Conservation (phyloP, 2,797 vertebrate species). For the Jordanella pulchra region DNA sequence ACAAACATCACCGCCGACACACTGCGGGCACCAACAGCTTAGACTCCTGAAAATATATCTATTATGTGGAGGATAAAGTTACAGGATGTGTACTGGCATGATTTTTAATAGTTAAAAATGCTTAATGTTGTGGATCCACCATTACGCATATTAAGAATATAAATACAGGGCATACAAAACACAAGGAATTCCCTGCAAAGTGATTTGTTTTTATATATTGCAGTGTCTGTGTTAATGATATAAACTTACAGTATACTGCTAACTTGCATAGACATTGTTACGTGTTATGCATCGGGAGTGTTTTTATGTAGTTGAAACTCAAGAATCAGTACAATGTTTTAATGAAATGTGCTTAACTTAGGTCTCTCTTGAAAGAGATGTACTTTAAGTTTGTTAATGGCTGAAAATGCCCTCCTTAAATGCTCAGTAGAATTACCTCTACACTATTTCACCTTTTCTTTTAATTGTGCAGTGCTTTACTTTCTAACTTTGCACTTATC, state of each 20-base stretch:
- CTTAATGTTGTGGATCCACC: background rate
- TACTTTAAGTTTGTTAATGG: background rate
- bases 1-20: constrained; percentile 21
- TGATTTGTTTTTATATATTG: too few species aligned
- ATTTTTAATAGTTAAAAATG: background rate
- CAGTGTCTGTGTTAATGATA: background rate
- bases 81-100: background rate
- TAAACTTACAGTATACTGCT: background rate
- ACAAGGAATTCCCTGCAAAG: background rate
- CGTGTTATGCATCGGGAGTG: too few species aligned
- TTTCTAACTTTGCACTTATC: too few species aligned
- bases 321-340: background rate
- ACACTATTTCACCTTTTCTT: too few species aligned
- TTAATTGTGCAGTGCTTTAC: too few species aligned
- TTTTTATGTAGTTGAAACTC: background rate
- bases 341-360: background rate
- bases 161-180: background rate
- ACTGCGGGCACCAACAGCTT: constrained; percentile 20
- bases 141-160: background rate
- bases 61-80: constrained; percentile 1
- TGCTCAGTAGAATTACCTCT: background rate
- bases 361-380: background rate
- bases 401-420: too few species aligned
- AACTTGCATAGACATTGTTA: too few species aligned
- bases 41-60: background rate